Conservation (phyloP, 2,113 vertebrate species). For the Ranitomeya variabilis region DNA sequence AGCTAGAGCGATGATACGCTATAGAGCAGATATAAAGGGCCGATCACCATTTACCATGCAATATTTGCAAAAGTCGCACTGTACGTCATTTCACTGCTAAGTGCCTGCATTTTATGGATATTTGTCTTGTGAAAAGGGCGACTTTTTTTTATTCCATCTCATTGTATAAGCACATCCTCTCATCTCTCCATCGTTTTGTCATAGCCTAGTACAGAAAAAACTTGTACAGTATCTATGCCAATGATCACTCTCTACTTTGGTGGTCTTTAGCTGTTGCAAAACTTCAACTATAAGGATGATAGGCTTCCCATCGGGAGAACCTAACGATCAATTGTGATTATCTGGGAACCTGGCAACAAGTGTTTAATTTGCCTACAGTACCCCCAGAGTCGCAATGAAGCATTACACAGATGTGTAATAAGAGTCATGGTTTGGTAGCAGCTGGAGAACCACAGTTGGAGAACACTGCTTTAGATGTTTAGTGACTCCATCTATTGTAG, state of each 20-base stretch:
- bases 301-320: no score
- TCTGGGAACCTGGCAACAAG: no score
- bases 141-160: background rate
- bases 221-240: background rate
- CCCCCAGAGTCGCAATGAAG: no score
- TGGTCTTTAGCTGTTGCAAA: background rate
- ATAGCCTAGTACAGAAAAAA: background rate
- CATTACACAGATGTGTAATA: background rate
- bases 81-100: conserved; percentile 45
- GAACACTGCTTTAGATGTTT: background rate
- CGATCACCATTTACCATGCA: background rate
- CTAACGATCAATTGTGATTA: no score
- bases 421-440: background rate
- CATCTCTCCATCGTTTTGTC: background rate
- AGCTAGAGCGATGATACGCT: background rate
- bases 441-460: background rate
- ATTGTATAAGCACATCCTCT: background rate
- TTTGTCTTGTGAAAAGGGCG: conserved; percentile 11
- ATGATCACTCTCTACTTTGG: background rate
- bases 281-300: no score
- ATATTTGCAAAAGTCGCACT: background rate
- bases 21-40: background rate
- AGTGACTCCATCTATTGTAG: background rate
- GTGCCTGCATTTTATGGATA: conserved; percentile 50
- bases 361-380: no score